Evolutionary conservation across 2,888 invertebrate species (phyloP).

Genomic region (Torymus tubicola): DNA sequence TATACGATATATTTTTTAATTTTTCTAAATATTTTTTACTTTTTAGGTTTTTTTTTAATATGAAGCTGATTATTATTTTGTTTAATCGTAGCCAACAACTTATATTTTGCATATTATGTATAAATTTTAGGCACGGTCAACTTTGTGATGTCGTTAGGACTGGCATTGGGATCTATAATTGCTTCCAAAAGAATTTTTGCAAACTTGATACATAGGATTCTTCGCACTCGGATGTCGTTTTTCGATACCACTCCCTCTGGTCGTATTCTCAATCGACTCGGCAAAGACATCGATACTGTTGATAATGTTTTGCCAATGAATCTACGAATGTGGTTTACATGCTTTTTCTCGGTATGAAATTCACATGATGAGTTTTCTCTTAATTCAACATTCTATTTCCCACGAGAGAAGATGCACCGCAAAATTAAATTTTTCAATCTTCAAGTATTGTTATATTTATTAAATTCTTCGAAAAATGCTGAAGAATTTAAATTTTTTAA

Average conservation of each 20-base stretch:
- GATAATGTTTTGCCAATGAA: slow-evolving; percentile 81
- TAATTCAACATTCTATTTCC: not conserved
- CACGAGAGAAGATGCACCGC: not conserved
- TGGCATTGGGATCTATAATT: slow-evolving; percentile 80
- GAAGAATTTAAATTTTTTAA: too few relatives aligned
- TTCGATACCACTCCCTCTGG: slow-evolving; percentile 85
- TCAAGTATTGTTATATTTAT: too few relatives aligned
- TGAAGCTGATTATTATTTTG: slow-evolving; percentile 11
- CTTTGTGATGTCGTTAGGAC: slow-evolving; percentile 78
- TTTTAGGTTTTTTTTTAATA: not conserved
- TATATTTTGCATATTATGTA: slow-evolving; percentile 54
- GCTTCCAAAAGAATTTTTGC: slow-evolving; percentile 81
- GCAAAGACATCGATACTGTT: slow-evolving; percentile 82
- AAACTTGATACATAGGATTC: slow-evolving; percentile 78
- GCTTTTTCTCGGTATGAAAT: slow-evolving; percentile 62
- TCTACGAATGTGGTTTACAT: slow-evolving; percentile 75
- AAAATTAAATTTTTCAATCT: slow-evolving; percentile 16
- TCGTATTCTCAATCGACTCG: slow-evolving; percentile 83
- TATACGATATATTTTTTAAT: slow-evolving; percentile 10
- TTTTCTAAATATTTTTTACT: slow-evolving; percentile 12
- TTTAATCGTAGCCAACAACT: slow-evolving; percentile 30
- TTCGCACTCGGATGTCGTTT: slow-evolving; percentile 83
- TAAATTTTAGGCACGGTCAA: slow-evolving; percentile 77
- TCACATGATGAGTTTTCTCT: slow-evolving; percentile 28
- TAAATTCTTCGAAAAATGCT: too few relatives aligned